These are phyloP conservation scores for Podilymbus podiceps DNA, from an alignment of 2,113 vertebrate species.

Conservation along the genomic window DNA sequence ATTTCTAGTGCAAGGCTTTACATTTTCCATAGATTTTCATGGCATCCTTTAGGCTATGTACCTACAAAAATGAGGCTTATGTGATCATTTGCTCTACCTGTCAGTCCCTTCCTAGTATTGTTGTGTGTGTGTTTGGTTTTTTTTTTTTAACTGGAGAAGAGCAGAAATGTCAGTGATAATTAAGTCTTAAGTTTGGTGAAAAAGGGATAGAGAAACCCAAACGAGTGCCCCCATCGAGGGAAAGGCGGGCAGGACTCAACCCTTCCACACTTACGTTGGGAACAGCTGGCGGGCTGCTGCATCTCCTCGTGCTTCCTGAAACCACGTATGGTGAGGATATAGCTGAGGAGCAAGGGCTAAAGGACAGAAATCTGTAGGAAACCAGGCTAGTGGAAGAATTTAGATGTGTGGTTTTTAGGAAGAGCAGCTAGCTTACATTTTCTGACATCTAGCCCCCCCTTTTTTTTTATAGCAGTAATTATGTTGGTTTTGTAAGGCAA, in stretches of 20 bases:
- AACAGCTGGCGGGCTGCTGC: conserved; percentile 21
- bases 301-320: neutral
- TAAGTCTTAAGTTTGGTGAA: conserved; percentile 21
- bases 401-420: neutral
- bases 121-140: too few species aligned
- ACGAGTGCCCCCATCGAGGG: neutral
- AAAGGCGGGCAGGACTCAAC: neutral
- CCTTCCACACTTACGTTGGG: neutral
- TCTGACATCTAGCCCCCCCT: neutral
- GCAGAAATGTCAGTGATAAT: neutral
- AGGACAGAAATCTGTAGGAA: conserved; percentile 32
- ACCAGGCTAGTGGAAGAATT: neutral
- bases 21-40: neutral
- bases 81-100: neutral
- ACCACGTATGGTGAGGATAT: neutral
- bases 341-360: conserved; percentile 28
- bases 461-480: neutral
- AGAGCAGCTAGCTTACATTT: neutral
- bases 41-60: neutral
- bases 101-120: neutral
- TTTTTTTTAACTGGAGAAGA: neutral
- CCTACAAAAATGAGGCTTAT: neutral
- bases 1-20: neutral
- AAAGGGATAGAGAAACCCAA: neutral
- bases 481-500: neutral